Base-by-base conservation (phyloP, 2,888 invertebrate genomes). In the Eupithecia dodoneata region DNA sequence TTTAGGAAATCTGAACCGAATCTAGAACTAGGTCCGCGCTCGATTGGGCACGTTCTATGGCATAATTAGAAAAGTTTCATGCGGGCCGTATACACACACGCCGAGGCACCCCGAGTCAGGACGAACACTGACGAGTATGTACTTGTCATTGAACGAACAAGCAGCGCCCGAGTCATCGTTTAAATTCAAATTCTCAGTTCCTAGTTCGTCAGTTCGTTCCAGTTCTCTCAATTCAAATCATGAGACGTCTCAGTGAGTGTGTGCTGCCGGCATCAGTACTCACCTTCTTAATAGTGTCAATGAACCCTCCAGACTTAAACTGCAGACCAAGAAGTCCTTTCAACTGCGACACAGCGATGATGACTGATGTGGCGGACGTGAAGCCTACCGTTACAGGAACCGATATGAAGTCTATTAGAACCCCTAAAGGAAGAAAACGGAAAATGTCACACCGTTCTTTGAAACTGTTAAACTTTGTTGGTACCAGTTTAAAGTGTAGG, bases 291-390 rank as follows among this genome's bases (percentile, higher is more conserved):
- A 98, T 88, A 2, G 97, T 98, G 82, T 97, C 97, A 66, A 98
- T 84, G 86, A 98, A 98, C 75, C 97, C 97, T 45, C 96, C 96
- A 0, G 97, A 96, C 45, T 96, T 96, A 80, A 98, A 97, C 82
- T 96, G 96, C 41, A 98, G 87, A 0, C 98, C 98, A 49, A 98
- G 90, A 65, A 93, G 86, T 47, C 96, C 96, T 86, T 98, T 98
- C 2, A 98, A 91, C 90, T 98, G 98, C 0, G 98, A 98, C 18
- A 97, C 97, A 4, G 97, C 98, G 30, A 98, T 98, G 80, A 98
- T 98, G 65, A 99, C 97, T 55, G 98, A 98, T 0, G 98, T 98
- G 0, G 98, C 98, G 7, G 98, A 98, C 1, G 98, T 98, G 88
- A 98, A 99, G 0, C 98, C 98, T 15, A 98, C 97, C 0, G 98